A percentile compares a stretch with the other conserved stretches of the same genome.
These are phyloP conservation scores for Nasua narica DNA, from an alignment of 2,797 vertebrate genomes.

Conservation along the genomic window DNA sequence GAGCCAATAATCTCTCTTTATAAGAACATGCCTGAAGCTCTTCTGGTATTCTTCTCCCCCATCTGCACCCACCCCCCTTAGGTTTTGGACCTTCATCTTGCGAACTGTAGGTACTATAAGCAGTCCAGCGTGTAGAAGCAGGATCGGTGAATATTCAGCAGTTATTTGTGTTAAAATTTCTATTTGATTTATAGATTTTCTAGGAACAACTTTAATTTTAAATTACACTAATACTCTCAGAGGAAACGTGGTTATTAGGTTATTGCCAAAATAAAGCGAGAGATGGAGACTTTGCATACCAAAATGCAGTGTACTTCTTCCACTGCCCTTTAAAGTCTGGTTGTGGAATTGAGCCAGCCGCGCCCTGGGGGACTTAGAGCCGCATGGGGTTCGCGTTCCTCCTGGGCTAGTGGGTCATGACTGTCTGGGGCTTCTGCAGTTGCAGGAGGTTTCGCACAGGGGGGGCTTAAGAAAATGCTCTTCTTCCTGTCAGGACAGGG, in stretches of 20 bases:
- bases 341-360: too few species aligned
- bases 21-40: background rate
- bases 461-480: too few species aligned
- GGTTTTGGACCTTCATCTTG: background rate
- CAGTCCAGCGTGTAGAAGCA: background rate
- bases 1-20: background rate
- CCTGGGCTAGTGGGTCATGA: background rate
- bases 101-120: background rate
- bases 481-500: background rate
- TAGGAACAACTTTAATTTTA: background rate
- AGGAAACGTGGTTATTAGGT: background rate
- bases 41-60: background rate
- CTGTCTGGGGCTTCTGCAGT: background rate
- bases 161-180: background rate
- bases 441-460: background rate
- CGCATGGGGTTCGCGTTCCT: accelerated
- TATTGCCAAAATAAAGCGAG: background rate
- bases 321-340: background rate
- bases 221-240: background rate
- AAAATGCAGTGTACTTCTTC: too few species aligned
- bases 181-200: background rate
- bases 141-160: background rate
- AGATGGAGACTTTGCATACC: background rate
- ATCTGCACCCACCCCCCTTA: background rate
- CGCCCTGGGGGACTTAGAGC: background rate